Evolutionary conservation across 2,888 invertebrate genomes (phyloP).

Genomic region (Phytoseiulus persimilis): DNA sequence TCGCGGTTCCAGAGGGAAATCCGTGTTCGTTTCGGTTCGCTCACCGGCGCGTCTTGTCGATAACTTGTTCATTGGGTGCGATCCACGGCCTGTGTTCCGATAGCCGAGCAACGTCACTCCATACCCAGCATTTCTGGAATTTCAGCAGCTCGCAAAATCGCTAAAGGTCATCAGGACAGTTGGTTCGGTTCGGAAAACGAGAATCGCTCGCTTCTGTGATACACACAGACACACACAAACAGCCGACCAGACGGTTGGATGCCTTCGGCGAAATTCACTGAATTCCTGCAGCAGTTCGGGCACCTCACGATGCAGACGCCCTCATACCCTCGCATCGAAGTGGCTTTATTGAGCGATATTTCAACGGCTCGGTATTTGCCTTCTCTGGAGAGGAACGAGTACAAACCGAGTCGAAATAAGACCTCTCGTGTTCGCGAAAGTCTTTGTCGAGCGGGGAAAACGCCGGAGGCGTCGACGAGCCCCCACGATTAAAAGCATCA

Average conservation of each 20-base stretch:
- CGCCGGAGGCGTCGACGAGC: too few species aligned
- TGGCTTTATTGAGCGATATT: background rate
- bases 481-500: too few species aligned
- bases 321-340: background rate
- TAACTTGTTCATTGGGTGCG: background rate
- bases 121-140: background rate
- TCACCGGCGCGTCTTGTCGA: background rate
- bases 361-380: background rate
- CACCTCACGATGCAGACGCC: background rate
- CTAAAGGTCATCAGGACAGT: background rate
- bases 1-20: background rate
- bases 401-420: too few species aligned
- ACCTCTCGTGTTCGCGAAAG: too few species aligned
- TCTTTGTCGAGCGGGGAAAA: too few species aligned
- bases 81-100: background rate
- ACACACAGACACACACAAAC: background rate
- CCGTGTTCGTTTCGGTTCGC: background rate
- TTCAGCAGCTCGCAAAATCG: slow-evolving; percentile 5
- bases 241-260: background rate
- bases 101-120: background rate
- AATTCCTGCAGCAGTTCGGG: background rate
- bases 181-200: background rate
- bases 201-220: background rate
- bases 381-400: too few species aligned
- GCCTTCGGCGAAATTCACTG: background rate